Base-by-base conservation (phyloP, 2,888 invertebrate genomes). In the Tridacna gigas region DNA sequence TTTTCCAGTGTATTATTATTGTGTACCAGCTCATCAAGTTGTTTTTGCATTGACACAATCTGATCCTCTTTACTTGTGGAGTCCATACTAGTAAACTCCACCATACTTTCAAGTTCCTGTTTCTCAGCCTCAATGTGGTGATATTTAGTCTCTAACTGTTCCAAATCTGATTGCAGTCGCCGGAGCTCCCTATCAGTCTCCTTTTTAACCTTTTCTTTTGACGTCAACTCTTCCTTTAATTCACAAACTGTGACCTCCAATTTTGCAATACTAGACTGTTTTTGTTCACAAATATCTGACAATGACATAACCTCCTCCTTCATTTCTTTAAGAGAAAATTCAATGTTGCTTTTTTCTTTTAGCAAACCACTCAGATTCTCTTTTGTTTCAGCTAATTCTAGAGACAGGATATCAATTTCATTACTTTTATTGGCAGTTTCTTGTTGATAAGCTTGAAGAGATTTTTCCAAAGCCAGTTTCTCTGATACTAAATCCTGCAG, bases 71-170 rank as follows among this genome's bases (percentile, higher is more conserved):
- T 84, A n/a, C 66, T 79, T 65, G 77, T 26, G 56, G 63, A 79
- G 60, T 86, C 84, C 45, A 84, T 79, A 26, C 73, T 84, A 25
- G 84, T 71, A 69, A 77, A 82, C 78, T 89, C 86, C 20, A 86
- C 63, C 80, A 87, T 79, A n/a, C 73, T 61, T 76, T 84, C 84
- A 18, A 90, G 74, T 37, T 89, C 88, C 25, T 86, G 86, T 51
- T 89, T 88, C 51, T 88, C 87, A 63, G 71, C 51, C 78, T 77
- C 82, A 15, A 82, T 13, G 48, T 80, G 65, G 66, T 69, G 77
- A 5, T 84, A 9, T 61, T 71, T 78, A n/a, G 48, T 66, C 45
- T 86, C 80, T n/a, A 78, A 47, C 51, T 77, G 61, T n/a, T 84
- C 85, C 26, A 83, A 20, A 20, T 80, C 80, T 28, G 73, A 48